Conservation (phyloP, 2,113 vertebrate species). For the Apteryx mantelli region DNA sequence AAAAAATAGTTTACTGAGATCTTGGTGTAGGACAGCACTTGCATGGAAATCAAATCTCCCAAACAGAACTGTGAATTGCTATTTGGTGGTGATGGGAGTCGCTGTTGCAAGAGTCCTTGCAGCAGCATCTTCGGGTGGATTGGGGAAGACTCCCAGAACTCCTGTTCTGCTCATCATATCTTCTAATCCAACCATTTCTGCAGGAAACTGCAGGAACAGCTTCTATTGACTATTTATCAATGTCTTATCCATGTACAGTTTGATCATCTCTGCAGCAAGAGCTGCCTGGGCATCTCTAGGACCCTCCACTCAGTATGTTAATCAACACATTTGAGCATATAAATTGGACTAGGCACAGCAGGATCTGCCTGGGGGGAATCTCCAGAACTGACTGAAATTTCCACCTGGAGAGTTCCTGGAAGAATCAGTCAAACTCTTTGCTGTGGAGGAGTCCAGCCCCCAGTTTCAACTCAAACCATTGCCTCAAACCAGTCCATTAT, state of each 20-base stretch:
- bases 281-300: not conserved
- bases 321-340: not conserved
- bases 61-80: not conserved
- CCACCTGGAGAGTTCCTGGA: not conserved
- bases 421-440: not conserved
- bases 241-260: not conserved
- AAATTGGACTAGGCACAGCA: not conserved
- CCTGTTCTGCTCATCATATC: not conserved
- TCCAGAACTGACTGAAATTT: not conserved
- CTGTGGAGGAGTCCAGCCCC: not conserved
- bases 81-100: not conserved
- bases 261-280: not conserved
- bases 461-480: not conserved
- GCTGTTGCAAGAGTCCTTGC: not conserved
- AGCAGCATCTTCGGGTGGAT: not conserved
- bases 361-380: not conserved
- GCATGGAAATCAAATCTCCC: not conserved
- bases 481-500: not conserved
- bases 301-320: not conserved
- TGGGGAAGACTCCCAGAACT: not conserved
- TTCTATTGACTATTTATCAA: not conserved
- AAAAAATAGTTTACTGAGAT: not conserved
- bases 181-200: not conserved
- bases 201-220: not conserved
- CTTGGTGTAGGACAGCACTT: not conserved